Base-by-base conservation (phyloP, 2,888 invertebrate genomes). In the Papilio demoleus region DNA sequence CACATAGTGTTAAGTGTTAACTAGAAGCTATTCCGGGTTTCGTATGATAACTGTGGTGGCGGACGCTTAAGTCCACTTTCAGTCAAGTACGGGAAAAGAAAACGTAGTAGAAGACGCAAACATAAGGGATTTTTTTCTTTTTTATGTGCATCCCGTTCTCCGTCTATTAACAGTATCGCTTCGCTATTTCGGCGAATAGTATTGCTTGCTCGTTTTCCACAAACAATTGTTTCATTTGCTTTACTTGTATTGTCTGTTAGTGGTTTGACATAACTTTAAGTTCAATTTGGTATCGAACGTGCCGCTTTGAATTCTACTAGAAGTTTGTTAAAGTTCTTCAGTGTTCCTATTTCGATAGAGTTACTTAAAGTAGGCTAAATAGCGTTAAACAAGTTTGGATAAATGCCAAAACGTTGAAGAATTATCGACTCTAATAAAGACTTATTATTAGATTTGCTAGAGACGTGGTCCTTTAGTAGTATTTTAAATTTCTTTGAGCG, bases 311-410 rank as follows among this genome's bases (percentile, higher is more conserved):
- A 50, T 12, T 56, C 31, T 3, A 17, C 31, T 31, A n/a, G 31
- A 56, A 47, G 40, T 62, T 62, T 45, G 45, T 42, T 61, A 42
- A 45, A 62, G 31, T 62, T 42, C 19, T 47, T 36, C 9, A 31
- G 62, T 62, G 47, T 47, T 47, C 62, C 19, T 50, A 50, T 63
- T 50, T 31, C 50, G 50, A 63, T 50, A 50, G 50, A 63, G 50
- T 36, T 34, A 38, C 50, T 50, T 47, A 38, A 34, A 63, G 27
- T 62, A 31, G 27, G 36, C 63, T 63, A 63, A 63, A 24, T 63
- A 50, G 47, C 63, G 47, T 63, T 63, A 63, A 63, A 56, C 53
- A 56, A 56, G 27, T 56, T 31, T 56, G 53, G 53, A 56, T 17
- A 56, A 31, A 50, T 14, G 47, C 62, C 62, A 62, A 27, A 47